Conservation (phyloP, 2,797 vertebrate species). For the Cynodonichthys magdalenae region DNA sequence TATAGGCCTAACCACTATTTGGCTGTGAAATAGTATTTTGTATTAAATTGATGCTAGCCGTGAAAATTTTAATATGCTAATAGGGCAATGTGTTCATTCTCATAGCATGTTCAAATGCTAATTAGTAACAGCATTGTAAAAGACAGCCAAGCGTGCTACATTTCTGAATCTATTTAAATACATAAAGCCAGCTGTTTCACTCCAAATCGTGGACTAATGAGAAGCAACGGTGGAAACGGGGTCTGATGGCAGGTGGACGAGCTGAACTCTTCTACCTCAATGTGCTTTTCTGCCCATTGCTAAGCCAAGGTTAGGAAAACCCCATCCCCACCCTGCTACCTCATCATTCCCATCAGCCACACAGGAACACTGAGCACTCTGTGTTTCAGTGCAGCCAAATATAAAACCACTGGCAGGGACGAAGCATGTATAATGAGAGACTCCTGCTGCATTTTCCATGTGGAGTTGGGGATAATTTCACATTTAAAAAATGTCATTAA, state of each 20-base stretch:
- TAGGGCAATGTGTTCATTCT: too few species aligned
- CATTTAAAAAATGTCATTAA: constrained; percentile 57
- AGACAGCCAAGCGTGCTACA: too few species aligned
- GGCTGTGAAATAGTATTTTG: too few species aligned
- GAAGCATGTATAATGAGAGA: constrained; percentile 57
- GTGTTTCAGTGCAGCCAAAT: constrained; percentile 62
- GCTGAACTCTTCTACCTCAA: constrained; percentile 67
- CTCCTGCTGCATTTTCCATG: constrained; percentile 61
- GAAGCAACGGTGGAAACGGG: constrained; percentile 58
- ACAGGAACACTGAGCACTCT: constrained; percentile 70
- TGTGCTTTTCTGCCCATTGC: constrained; percentile 41
- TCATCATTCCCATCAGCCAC: constrained; percentile 71
- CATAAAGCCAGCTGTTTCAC: neutral
- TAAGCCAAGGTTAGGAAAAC: constrained; percentile 72
- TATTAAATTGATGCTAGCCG: too few species aligned
- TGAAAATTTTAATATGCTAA: too few species aligned
- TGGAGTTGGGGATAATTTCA: constrained; percentile 65
- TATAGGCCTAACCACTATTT: too few species aligned
- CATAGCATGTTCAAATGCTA: too few species aligned
- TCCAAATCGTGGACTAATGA: constrained; percentile 13
- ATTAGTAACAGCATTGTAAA: too few species aligned
- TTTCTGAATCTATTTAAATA: too few species aligned
- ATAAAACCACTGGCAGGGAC: constrained; percentile 68
- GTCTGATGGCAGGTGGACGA: constrained; percentile 58
- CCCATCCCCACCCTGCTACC: constrained; percentile 77